phyloP scores from a whole-genome alignment of 1,140 invertebrate genomes.

The Belonocnema kinseyi region DNA sequence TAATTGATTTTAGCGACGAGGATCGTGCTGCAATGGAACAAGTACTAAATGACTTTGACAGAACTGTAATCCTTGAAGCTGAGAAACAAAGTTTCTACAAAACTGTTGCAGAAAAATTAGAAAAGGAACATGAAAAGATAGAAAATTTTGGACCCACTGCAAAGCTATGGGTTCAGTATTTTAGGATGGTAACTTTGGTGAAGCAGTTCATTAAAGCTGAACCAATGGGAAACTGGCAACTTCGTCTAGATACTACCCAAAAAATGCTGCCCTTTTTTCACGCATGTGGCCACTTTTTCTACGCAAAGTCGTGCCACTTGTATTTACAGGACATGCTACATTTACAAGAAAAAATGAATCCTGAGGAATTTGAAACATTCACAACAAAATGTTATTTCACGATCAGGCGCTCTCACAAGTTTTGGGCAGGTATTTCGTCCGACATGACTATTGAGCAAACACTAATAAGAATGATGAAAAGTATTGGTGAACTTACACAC shows the following conservation, averaged over 20 bases:
- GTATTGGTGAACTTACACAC: slow-evolving; percentile 56
- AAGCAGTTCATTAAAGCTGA: slow-evolving; percentile 47
- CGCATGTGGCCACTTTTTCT: slow-evolving; percentile 44
- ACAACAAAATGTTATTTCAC: slow-evolving; percentile 56
- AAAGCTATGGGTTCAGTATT: slow-evolving; percentile 47
- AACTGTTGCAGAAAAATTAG: too few relatives aligned
- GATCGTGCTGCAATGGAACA: not conserved
- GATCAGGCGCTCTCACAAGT: slow-evolving; percentile 53
- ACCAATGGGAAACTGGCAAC: slow-evolving; percentile 40
- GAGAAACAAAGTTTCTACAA: too few relatives aligned
- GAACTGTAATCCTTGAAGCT: too few relatives aligned
- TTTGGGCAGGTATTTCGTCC: slow-evolving; percentile 52
- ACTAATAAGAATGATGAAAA: slow-evolving; percentile 58
- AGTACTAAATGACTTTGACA: too few relatives aligned
- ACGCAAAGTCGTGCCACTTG: slow-evolving; percentile 41
- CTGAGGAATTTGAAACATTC: slow-evolving; percentile 58
- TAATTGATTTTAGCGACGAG: not conserved
- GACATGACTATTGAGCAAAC: slow-evolving; percentile 51
- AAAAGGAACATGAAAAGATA: too few relatives aligned
- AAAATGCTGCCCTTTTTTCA: slow-evolving; percentile 56
- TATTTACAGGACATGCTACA: slow-evolving; percentile 59
- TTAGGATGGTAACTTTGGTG: slow-evolving; percentile 34
- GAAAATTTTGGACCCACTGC: slow-evolving; percentile 58
- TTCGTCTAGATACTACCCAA: slow-evolving; percentile 35
- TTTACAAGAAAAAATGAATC: slow-evolving; percentile 48